Percentiles rank a stretch among this genome's conserved stretches.
Conservation (phyloP, 2,888 invertebrate species). For the Protophormia terraenovae region DNA sequence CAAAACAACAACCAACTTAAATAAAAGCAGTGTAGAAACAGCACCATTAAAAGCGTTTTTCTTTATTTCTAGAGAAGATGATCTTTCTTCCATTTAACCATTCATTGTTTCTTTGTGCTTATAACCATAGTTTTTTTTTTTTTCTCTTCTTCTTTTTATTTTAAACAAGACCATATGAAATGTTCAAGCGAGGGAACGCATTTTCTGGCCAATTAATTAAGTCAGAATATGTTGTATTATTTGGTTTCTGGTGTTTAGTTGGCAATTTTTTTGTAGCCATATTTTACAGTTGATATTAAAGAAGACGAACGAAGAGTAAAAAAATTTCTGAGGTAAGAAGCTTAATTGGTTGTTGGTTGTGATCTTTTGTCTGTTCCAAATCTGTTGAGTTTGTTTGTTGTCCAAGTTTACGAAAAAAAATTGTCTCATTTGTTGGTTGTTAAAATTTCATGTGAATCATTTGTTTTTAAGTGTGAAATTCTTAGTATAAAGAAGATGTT, state of each 20-base stretch:
- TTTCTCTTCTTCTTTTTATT: too few species aligned
- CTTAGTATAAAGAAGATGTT: conserved; percentile 59
- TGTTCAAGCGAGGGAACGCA: conserved; percentile 57
- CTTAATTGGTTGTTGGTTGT: conserved; percentile 67
- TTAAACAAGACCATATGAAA: background rate
- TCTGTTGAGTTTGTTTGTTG: conserved; percentile 20
- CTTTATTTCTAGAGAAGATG: conserved; percentile 33
- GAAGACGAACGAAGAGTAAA: background rate
- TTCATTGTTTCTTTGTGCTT: conserved; percentile 46
- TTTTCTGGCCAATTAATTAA: conserved; percentile 71
- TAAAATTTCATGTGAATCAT: conserved; percentile 49
- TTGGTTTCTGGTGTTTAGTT: conserved; percentile 60
- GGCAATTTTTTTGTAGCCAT: background rate
- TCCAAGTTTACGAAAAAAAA: conserved; percentile 10
- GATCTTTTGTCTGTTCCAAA: conserved; percentile 47
- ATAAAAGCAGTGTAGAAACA: conserved; percentile 35
- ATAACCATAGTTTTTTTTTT: conserved; percentile 41
- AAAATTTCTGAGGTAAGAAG: conserved; percentile 38
- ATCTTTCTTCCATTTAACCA: conserved; percentile 59
- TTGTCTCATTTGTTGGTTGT: conserved; percentile 56
- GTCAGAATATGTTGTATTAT: conserved; percentile 68
- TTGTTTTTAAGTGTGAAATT: conserved; percentile 50
- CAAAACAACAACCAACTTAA: background rate
- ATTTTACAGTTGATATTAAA: background rate
- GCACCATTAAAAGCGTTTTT: conserved; percentile 50